Conservation (phyloP, 1,140 invertebrate species). For the Habropoda laboriosa region DNA sequence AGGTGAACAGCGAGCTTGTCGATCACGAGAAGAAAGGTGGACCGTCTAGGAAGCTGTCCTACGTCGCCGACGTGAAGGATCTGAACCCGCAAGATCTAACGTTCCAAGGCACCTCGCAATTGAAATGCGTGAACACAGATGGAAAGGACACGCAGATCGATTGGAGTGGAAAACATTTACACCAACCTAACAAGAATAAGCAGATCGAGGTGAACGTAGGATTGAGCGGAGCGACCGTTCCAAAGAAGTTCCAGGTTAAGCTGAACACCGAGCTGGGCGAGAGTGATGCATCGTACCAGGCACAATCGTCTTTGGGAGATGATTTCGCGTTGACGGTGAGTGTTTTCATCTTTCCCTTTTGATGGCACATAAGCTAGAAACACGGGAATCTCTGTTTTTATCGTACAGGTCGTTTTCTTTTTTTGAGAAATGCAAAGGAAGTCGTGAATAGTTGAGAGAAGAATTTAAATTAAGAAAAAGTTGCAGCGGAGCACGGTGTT, state of each 20-base stretch:
- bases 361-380: too few species aligned
- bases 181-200: constrained; percentile 66
- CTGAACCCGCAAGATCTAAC: constrained; percentile 72
- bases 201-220: constrained; percentile 65
- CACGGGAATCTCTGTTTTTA: too few species aligned
- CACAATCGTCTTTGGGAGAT: constrained; percentile 68
- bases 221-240: neutral
- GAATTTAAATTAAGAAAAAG: too few species aligned
- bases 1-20: constrained; percentile 78
- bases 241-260: neutral
- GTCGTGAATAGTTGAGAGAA: too few species aligned
- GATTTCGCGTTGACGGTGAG: constrained; percentile 69
- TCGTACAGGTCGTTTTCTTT: too few species aligned
- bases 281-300: constrained; percentile 41
- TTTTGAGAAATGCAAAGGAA: too few species aligned
- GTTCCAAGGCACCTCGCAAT: constrained; percentile 61
- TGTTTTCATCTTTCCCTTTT: neutral
- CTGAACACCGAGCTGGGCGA: rapidly evolving
- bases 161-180: constrained; percentile 64
- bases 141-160: constrained; percentile 70
- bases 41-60: constrained; percentile 77
- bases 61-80: constrained; percentile 75
- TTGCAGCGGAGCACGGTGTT: too few species aligned
- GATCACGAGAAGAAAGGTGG: constrained; percentile 82
- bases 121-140: constrained; percentile 74